Evolutionary conservation across 37 sponge, comb jelly and placozoan species (phyloP).

Genomic region (Hexactinellida sp.): DNA sequence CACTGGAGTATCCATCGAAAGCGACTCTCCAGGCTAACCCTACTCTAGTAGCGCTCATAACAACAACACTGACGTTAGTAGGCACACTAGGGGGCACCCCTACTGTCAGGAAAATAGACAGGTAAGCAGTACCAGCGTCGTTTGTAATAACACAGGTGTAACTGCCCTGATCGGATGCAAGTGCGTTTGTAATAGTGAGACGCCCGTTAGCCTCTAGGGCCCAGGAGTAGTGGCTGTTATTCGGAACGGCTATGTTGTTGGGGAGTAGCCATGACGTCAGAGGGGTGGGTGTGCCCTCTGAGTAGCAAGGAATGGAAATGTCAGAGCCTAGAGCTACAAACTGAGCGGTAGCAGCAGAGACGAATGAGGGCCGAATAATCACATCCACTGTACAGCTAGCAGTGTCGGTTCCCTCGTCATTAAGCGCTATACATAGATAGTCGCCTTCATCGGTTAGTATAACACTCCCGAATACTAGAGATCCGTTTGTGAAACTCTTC

Average conservation of each 20-base stretch:
- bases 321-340: neutral
- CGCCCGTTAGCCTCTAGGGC: neutral
- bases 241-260: neutral
- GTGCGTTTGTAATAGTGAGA: neutral
- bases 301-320: neutral
- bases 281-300: neutral
- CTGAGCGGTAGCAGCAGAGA: neutral
- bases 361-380: neutral
- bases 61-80: neutral
- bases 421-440: neutral
- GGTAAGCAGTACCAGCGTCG: neutral
- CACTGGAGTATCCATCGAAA: neutral
- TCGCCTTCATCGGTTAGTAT: neutral
- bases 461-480: neutral
- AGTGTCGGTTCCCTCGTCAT: neutral
- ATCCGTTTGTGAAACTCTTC: constrained; percentile 5
- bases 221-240: neutral
- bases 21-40: neutral
- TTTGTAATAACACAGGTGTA: neutral
- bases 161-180: neutral
- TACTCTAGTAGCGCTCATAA: neutral
- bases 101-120: neutral
- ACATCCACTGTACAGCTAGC: neutral
- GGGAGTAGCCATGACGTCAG: neutral
- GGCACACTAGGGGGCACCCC: neutral